A percentile compares a stretch with the other conserved stretches of the same genome.
Conservation (phyloP, 2,888 invertebrate genomes). For the Acleris holmiana region DNA sequence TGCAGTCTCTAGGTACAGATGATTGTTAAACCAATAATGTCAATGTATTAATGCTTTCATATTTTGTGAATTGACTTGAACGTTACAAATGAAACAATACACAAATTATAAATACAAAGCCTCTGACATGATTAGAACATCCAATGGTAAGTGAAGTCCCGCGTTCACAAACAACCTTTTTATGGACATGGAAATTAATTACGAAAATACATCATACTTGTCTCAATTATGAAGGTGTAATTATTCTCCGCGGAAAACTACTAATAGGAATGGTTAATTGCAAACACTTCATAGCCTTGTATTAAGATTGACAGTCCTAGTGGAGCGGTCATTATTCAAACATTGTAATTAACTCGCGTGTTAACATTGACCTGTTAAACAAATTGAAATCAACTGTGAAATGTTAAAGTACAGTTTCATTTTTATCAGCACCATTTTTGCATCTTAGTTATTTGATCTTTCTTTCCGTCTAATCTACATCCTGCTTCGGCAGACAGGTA, state of each 20-base stretch:
- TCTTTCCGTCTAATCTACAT: not conserved
- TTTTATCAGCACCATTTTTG: slow-evolving; percentile 19
- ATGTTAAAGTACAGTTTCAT: slow-evolving; percentile 29
- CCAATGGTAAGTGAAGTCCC: no score
- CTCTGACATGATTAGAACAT: no score
- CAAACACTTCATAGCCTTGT: slow-evolving; percentile 43
- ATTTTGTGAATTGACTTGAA: no score
- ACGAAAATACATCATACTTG: slow-evolving; percentile 18
- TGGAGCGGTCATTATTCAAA: slow-evolving; percentile 36
- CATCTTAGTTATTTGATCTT: not conserved
- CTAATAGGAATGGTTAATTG: slow-evolving; percentile 49
- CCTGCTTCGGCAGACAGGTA: no score
- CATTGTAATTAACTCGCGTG: slow-evolving; percentile 38
- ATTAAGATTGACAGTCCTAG: slow-evolving; percentile 43
- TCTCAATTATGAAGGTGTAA: slow-evolving; percentile 24
- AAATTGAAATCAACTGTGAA: slow-evolving; percentile 58
- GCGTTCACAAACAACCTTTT: not conserved
- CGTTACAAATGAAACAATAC: no score
- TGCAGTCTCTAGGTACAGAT: slow-evolving; percentile 16
- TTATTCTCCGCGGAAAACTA: slow-evolving; percentile 51
- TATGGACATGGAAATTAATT: slow-evolving; percentile 13
- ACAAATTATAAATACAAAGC: no score
- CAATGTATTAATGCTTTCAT: no score
- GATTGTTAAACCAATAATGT: slow-evolving; percentile 4
- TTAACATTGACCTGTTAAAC: slow-evolving; percentile 68